Conservation (phyloP, 2,113 vertebrate species). For the Melanerpes aurifrons region DNA sequence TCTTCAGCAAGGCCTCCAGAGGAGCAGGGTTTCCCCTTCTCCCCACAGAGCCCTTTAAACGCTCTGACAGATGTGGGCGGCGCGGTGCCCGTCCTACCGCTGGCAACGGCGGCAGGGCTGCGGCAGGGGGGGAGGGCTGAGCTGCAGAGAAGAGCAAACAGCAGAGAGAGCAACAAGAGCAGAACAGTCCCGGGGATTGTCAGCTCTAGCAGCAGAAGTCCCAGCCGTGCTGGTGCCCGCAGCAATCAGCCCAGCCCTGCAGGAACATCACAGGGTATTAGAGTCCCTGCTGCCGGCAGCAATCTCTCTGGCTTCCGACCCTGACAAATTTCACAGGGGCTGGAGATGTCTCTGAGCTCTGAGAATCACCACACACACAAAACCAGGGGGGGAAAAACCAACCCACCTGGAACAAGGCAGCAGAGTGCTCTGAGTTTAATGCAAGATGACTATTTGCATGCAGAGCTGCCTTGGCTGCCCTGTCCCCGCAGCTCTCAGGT, state of each 20-base stretch:
- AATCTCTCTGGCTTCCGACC: background rate
- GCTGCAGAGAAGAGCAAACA: background rate
- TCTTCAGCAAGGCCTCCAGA: background rate
- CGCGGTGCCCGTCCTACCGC: fast-evolving
- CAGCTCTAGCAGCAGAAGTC: background rate
- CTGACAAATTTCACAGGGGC: background rate
- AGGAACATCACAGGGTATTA: background rate
- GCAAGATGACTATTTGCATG: background rate
- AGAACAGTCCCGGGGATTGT: background rate
- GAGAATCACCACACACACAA: background rate
- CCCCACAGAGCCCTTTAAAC: background rate
- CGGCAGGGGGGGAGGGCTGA: background rate
- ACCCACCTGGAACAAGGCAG: too few species aligned
- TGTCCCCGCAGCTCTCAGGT: background rate
- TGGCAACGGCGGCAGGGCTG: background rate
- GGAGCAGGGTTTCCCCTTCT: background rate
- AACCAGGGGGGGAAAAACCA: too few species aligned
- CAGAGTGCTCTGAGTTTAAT: background rate
- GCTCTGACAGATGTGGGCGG: background rate
- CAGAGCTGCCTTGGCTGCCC: background rate
- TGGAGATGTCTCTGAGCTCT: background rate
- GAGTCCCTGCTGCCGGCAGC: background rate
- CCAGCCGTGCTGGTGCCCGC: background rate
- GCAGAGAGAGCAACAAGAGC: background rate
- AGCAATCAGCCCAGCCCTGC: background rate